Conservation (phyloP, 1,140 invertebrate species). For the fruit fly (Drosophila melanogaster) region Release_6_plus_ISO1_MT NC_004354.4:2970001-2970500, state of each 20-base stretch:
- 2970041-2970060: not conserved
- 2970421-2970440: slow-evolving; percentile 35
- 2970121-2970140: slow-evolving; percentile 51
- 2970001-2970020: not conserved
- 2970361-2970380: not conserved
- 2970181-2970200: no score
- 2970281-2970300: slow-evolving; percentile 11
- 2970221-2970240: slow-evolving; percentile 70
- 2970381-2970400: not conserved
- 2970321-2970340: slow-evolving; percentile 15
- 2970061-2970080: slow-evolving; percentile 2
- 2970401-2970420: not conserved
- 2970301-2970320: slow-evolving; percentile 51
- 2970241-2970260: slow-evolving; percentile 26
- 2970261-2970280: slow-evolving; percentile 1
- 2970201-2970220: slow-evolving; percentile 19
- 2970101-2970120: slow-evolving; percentile 2
- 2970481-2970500: slow-evolving; percentile 81
- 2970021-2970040: not conserved
- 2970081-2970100: slow-evolving; percentile 32
- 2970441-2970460: slow-evolving; percentile 57
- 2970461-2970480: slow-evolving; percentile 49
- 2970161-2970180: not conserved
- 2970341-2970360: slow-evolving; percentile 49
- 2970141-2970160: slow-evolving; percentile 68